These are phyloP conservation scores for Rotaria sp. DNA, from an alignment of 2,888 invertebrate species.

Conservation along the genomic window DNA sequence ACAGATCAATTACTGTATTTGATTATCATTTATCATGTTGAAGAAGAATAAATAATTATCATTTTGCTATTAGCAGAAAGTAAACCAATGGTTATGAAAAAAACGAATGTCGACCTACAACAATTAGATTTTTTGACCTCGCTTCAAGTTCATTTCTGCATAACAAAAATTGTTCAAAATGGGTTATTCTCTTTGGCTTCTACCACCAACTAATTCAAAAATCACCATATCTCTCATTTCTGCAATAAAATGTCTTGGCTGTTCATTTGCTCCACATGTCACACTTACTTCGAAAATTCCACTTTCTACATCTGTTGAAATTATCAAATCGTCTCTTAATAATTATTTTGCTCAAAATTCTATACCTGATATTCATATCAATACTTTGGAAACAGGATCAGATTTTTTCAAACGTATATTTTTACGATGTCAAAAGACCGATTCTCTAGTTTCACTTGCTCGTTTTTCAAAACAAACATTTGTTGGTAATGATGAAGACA, in stretches of 20 bases:
- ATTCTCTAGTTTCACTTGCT: slow-evolving; percentile 10
- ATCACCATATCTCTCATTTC: neutral
- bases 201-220: neutral
- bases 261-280: neutral
- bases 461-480: neutral
- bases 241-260: neutral
- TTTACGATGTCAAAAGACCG: neutral
- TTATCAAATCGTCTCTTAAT: neutral
- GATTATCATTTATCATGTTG: too few species aligned
- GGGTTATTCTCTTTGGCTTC: neutral
- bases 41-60: neutral
- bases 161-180: neutral
- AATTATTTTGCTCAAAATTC: neutral
- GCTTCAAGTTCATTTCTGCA: neutral
- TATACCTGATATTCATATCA: neutral
- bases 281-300: neutral
- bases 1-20: too few species aligned
- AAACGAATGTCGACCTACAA: too few species aligned
- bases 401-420: neutral
- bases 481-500: neutral
- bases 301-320: neutral
- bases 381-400: neutral
- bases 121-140: too few species aligned
- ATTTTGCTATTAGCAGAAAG: neutral
- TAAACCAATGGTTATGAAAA: neutral